Base-by-base conservation (phyloP, 2,888 invertebrate species). In the Halocaridina rubra region DNA sequence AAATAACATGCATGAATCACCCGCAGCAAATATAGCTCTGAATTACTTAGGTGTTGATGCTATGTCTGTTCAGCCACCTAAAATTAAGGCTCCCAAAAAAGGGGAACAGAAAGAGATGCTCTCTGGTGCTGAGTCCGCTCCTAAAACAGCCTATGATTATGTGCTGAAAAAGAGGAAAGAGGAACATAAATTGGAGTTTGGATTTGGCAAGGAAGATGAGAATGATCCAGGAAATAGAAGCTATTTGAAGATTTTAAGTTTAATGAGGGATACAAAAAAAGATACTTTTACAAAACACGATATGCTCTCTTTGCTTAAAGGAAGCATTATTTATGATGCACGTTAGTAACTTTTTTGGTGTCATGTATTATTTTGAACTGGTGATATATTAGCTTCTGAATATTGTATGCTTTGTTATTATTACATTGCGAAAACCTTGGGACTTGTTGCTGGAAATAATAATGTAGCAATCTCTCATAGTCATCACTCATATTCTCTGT, bases 191-290 rank as follows among this genome's bases (percentile, higher is more conserved):
- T 30, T 22, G 10, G 16, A 29, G 4, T 64, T 74, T 46, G 82
- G 57, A 53, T 53, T 53, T 10, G 46, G 59, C 10, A 27, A 19
- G 19, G n/a, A 22, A 19, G 32, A 32, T 27, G 3, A 24, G n/a
- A 69, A 32, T 32, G 53, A 53, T 30, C 24, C 19, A 8, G 33
- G 27, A n/a, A 76, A 30, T 13, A 84, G 72, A 72, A 72, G 78
- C 27, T 78, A 72, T n/a, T 61, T 61, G 16, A 84, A 78, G 59
- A 27, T 84, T 29, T 77, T 84, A 46, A 78, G 82, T 61, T 59
- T 84, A 46, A 8, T 84, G 3, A 64, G 19, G 19, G 61, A 27
- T 10, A 59, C 71, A 27, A 59, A 19, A 24, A 71, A 77, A 22
- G 22, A 61, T 4, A 57, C 59, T 19, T 33, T n/a, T 59, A 72